Conservation (phyloP, 2,888 invertebrate species). For the Aethes cnicana region DNA sequence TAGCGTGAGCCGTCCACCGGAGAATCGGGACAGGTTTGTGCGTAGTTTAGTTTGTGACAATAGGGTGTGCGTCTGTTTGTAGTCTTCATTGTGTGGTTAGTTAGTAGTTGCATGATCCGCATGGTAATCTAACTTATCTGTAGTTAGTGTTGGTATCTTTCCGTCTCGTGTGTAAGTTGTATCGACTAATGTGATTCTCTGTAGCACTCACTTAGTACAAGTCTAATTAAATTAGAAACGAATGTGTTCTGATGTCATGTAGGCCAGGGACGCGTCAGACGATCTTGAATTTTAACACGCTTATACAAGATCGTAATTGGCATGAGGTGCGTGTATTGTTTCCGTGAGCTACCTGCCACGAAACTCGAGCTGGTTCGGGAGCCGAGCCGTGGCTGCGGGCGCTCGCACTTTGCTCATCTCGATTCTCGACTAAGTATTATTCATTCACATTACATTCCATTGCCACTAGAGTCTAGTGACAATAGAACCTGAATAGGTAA, state of each 20-base stretch:
- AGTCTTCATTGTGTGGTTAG: slow-evolving; percentile 1
- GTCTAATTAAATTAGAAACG: slow-evolving; percentile 46
- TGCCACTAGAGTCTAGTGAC: too few relatives aligned
- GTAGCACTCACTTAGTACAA: slow-evolving; percentile 24
- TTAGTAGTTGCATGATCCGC: slow-evolving; percentile 15
- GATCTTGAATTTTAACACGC: slow-evolving; percentile 6
- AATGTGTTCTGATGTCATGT: slow-evolving; percentile 28
- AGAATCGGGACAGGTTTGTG: slow-evolving; percentile 1
- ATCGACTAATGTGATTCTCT: slow-evolving; percentile 23
- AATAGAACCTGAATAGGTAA: too few relatives aligned
- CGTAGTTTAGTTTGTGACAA: neutral
- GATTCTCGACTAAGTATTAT: too few relatives aligned
- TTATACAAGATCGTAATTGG: slow-evolving; percentile 2
- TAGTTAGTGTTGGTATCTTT: neutral
- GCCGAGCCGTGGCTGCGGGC: slow-evolving; percentile 2
- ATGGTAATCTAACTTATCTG: slow-evolving; percentile 5
- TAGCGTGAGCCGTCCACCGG: slow-evolving; percentile 3
- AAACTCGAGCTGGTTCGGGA: slow-evolving; percentile 13
- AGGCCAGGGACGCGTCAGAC: slow-evolving; percentile 4
- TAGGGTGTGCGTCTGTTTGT: neutral
- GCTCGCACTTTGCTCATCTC: too few relatives aligned
- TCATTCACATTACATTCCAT: too few relatives aligned
- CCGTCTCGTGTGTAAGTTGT: slow-evolving; percentile 18
- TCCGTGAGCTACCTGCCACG: slow-evolving; percentile 7
- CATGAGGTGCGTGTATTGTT: slow-evolving; percentile 5